Conservation (phyloP, 2,113 vertebrate species). For the Ameiurus melas region DNA sequence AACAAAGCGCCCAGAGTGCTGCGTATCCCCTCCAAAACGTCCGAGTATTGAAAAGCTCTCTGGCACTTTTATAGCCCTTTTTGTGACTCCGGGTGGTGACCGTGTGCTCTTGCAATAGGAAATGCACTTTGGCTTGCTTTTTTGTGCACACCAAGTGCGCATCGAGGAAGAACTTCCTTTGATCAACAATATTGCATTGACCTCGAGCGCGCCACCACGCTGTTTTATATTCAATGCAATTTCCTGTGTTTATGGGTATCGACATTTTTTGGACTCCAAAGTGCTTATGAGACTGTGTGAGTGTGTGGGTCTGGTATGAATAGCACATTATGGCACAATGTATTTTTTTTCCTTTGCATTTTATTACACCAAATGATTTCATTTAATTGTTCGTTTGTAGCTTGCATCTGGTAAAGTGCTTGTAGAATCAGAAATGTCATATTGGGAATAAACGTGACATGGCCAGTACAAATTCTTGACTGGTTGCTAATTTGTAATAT, state of each 20-base stretch:
- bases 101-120: constrained; percentile 57
- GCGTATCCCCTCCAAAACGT: constrained; percentile 59
- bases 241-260: constrained; percentile 70
- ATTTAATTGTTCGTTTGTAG: not conserved
- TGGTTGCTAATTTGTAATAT: not conserved
- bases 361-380: not conserved
- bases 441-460: not conserved
- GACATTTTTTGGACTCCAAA: constrained; percentile 52
- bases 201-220: constrained; percentile 61
- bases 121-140: constrained; percentile 64
- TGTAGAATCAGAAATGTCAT: not conserved
- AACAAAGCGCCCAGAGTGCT: constrained; percentile 61
- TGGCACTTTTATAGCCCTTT: constrained; percentile 65
- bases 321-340: not conserved
- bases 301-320: not conserved
- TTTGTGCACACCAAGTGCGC: constrained; percentile 65
- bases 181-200: constrained; percentile 78
- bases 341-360: not conserved
- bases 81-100: constrained; percentile 61
- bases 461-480: not conserved
- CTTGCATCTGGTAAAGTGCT: not conserved
- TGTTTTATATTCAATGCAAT: constrained; percentile 67
- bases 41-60: constrained; percentile 64
- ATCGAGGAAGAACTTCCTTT: constrained; percentile 71
- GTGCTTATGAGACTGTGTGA: constrained; percentile 42